phyloP scores from a whole-genome alignment of 2,113 vertebrate species.

The Microcebus jonahi region DNA sequence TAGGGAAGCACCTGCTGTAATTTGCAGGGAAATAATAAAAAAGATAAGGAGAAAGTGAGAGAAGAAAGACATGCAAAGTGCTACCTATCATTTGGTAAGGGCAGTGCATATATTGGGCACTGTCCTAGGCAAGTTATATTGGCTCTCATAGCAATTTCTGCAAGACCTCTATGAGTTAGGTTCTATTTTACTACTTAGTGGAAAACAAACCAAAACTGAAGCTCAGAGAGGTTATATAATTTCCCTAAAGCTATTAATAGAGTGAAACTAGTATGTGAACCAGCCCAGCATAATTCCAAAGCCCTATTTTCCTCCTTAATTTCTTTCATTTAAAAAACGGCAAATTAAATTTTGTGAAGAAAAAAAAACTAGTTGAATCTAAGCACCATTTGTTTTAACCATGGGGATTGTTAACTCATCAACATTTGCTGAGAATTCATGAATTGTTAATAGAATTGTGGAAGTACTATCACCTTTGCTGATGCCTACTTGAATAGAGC shows the following conservation, averaged over 20 bases:
- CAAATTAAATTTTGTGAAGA: slow-evolving; percentile 60
- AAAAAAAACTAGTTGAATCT: slow-evolving; percentile 52
- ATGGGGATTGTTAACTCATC: slow-evolving; percentile 59
- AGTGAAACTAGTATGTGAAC: neutral
- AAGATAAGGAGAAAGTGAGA: neutral
- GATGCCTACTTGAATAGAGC: slow-evolving; percentile 53
- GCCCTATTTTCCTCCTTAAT: slow-evolving; percentile 52
- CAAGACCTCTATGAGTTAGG: neutral
- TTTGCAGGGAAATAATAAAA: neutral
- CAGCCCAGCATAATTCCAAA: slow-evolving; percentile 28
- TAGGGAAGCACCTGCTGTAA: neutral
- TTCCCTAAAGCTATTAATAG: slow-evolving; percentile 31
- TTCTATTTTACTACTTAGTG: neutral
- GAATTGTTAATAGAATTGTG: slow-evolving; percentile 63
- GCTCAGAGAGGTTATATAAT: neutral
- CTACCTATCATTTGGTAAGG: neutral
- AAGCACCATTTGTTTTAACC: slow-evolving; percentile 68
- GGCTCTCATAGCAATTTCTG: neutral
- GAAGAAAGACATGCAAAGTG: neutral
- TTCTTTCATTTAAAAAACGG: slow-evolving; percentile 22
- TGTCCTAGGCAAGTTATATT: neutral
- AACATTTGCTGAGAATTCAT: slow-evolving; percentile 66
- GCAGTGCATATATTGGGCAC: neutral
- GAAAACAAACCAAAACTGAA: neutral
- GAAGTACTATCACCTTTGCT: slow-evolving; percentile 64